phyloP scores from a whole-genome alignment of 2,888 invertebrate genomes.

The Phaedon cochleariae region DNA sequence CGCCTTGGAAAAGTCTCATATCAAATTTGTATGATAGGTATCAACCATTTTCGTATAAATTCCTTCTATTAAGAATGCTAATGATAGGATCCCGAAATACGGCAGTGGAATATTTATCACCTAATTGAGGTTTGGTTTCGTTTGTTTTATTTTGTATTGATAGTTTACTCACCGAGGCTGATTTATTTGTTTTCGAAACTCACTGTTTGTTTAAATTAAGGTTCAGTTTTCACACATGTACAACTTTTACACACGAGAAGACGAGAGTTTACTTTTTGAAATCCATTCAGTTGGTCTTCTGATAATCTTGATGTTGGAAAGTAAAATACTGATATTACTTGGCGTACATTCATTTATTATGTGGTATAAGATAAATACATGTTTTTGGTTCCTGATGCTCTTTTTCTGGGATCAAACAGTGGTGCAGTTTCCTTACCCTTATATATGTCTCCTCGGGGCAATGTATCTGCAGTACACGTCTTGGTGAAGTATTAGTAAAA shows the following conservation, averaged over 20 bases:
- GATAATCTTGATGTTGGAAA: too few species aligned
- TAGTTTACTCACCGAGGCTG: slow-evolving; percentile 18
- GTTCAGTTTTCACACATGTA: slow-evolving; percentile 8
- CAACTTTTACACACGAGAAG: slow-evolving; percentile 6
- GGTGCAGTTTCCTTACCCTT: too few species aligned
- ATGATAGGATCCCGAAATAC: slow-evolving; percentile 25
- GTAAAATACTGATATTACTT: too few species aligned
- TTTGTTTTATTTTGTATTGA: slow-evolving; percentile 24
- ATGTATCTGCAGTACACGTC: too few species aligned
- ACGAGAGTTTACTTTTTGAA: not conserved
- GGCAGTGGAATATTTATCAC: slow-evolving; percentile 23
- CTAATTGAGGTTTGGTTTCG: slow-evolving; percentile 28
- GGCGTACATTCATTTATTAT: too few species aligned
- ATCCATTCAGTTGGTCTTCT: too few species aligned
- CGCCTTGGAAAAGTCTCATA: not conserved
- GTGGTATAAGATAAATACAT: too few species aligned
- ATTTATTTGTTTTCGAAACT: slow-evolving; percentile 18
- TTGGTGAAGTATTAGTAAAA: too few species aligned
- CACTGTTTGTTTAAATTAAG: slow-evolving; percentile 17
- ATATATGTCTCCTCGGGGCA: too few species aligned
- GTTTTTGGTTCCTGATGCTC: too few species aligned
- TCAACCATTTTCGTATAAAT: slow-evolving; percentile 21
- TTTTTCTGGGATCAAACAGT: too few species aligned
- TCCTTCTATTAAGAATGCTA: slow-evolving; percentile 27
- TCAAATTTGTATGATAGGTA: not conserved